Base-by-base conservation (phyloP, 1,140 invertebrate genomes). In the Adelges cooleyi region DNA sequence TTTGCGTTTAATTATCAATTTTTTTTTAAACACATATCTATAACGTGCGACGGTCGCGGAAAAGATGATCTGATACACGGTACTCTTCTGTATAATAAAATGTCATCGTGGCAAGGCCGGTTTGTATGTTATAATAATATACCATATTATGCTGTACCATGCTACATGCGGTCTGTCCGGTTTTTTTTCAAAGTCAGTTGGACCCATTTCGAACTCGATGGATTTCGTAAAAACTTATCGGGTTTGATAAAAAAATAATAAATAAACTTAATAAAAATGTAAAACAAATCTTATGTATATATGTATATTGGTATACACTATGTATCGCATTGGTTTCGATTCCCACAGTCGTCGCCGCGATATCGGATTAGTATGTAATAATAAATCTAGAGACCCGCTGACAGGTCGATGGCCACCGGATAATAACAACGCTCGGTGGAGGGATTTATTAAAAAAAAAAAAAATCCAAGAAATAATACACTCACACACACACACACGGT, bases 401-500 rank as follows among this genome's bases (percentile, higher is more conserved):
- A 62, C 56, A 62, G 56, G 56, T 62, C 56, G 56, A 62, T 62
- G 56, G 56, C 56, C 56, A 62, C 56, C 56, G 56, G 56, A 62
- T 62, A 62, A 62, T 62, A 62, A 62, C 38, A 62, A 48, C 56
- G 40, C 18, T 23, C 25, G 42, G 23, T 20, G 25, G 25, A 13
- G 27, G 25, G 17, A 33, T n/a, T 6, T 33, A 33, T 33, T 6
- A n/a, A 27, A 10, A 17, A 27, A 18, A 17, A 52, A 50, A 6
- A 13, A 38, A 13, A 38, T 25, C 6, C 10, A 50, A 50, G 48
- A 59, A 27, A 40, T 42, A 25, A 42, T 59, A 59, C 53, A 59
- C 38, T n/a, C n/a, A 33, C 5, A 33, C 29, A 33, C 29, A 33
- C 29, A 11, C 29, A 6, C 5, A 6, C 29, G 29, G 29, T 11